Evolutionary conservation across 2,797 vertebrate genomes (phyloP), one percentile per base, ranked within the genome.

Genomic region (Nothura maculosa): DNA sequence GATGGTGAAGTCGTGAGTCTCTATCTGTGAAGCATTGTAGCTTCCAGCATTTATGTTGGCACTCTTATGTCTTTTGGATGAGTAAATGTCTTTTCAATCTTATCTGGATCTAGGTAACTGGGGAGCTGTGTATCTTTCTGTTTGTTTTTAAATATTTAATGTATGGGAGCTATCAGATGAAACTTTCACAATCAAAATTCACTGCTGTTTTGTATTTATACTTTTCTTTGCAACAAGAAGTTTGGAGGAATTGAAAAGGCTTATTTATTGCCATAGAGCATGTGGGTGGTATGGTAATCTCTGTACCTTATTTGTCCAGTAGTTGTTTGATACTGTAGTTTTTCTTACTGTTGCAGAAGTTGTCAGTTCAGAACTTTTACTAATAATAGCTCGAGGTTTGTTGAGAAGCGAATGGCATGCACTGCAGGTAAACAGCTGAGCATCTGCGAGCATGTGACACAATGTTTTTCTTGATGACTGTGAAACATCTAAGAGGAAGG

Each of bases 301-400:
- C 30, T 34, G 5, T 76, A 60, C 19, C 81, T 82, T 64, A 43
- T 69, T 80, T 86, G 48, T 61, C 45, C 72, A 21, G 58, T 25
- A 85, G 9, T n/a, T 81, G 15, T 40, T 74, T 48, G 43, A 60
- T 60, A 48, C 20, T 22, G 14, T 30, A 10, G 62, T 79, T 81
- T 94, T 91, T 10, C 14, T 13, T 75, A 63, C 42, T 30, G 24
- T 68, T 94, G 42, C 50, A 82, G 54, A 85, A 90, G 15, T 81
- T 82, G 1, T 10, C 38, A 48, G 55, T 42, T 21, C 45, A 78
- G 93, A 92, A 60, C 5, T 1, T 45, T 60, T 12, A 9, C 48
- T 93, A 75, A 93, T 91, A 89, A 75, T 92, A 94, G 62, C 36
- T 68, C 30, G 81, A 69, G 24, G 9, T 87, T 92, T 90, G 28